Conservation (phyloP, 1,140 invertebrate genomes). For the Oscheius sp. region DNA sequence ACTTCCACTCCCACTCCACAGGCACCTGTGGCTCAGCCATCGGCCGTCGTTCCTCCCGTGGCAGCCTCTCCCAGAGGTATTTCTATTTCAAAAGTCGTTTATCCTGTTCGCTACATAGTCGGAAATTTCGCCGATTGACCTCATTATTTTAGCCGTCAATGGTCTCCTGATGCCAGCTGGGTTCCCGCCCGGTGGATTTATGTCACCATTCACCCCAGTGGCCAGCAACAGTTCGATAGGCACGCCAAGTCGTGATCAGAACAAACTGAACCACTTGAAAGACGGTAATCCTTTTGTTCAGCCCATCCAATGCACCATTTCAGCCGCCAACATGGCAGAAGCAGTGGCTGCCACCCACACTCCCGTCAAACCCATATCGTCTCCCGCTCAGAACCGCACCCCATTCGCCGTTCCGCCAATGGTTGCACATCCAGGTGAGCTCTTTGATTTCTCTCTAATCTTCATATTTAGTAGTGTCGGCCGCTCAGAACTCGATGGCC, state of each 20-base stretch:
- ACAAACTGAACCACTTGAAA: too few relatives aligned
- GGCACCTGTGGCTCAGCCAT: neutral
- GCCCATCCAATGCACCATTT: neutral
- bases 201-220: neutral
- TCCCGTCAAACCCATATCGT: neutral
- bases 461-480: neutral
- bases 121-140: too few relatives aligned
- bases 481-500: neutral
- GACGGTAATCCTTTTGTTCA: too few relatives aligned
- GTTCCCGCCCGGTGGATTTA: neutral
- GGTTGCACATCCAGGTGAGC: neutral
- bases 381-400: neutral
- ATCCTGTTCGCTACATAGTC: too few relatives aligned
- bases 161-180: neutral
- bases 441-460: neutral
- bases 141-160: neutral
- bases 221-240: neutral
- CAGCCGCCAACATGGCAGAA: neutral
- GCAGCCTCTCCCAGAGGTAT: neutral
- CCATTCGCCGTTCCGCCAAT: neutral
- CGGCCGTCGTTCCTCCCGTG: neutral
- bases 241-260: neutral
- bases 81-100: too few relatives aligned
- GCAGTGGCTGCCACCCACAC: too few relatives aligned
- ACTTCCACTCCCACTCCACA: neutral